Evolutionary conservation across 2,888 invertebrate genomes (phyloP).

Genomic region (Xestia ashworthii): DNA sequence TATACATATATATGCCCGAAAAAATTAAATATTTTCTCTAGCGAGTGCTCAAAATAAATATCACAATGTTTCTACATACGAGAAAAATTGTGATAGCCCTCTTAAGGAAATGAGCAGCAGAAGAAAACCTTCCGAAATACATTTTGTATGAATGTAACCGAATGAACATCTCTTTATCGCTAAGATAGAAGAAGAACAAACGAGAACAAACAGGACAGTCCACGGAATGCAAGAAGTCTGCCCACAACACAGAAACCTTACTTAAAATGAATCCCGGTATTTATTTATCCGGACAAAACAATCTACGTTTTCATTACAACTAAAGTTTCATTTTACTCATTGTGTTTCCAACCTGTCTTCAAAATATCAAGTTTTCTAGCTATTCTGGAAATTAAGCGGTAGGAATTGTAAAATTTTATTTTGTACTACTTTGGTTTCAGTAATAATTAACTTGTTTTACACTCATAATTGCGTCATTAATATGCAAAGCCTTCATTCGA

Average conservation of each 20-base stretch:
- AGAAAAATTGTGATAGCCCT: constrained; percentile 8
- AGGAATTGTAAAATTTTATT: no score
- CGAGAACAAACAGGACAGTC: constrained; percentile 30
- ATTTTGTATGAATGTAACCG: constrained; percentile 1
- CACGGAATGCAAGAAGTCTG: constrained; percentile 16
- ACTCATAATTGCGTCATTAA: not conserved
- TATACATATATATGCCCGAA: no score
- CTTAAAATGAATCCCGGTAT: constrained; percentile 55
- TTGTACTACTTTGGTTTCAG: not conserved
- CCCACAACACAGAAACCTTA: constrained; percentile 42
- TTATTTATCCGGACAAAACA: constrained; percentile 50
- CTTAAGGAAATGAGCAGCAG: not conserved
- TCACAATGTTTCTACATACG: no score
- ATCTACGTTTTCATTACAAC: constrained; percentile 50
- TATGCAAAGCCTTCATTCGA: not conserved
- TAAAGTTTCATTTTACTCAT: constrained; percentile 52
- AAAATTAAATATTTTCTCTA: no score
- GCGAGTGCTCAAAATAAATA: no score
- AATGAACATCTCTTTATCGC: constrained; percentile 22
- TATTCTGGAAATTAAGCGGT: not conserved
- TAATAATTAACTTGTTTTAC: not conserved
- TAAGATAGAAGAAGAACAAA: constrained; percentile 4
- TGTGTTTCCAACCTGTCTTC: constrained; percentile 39
- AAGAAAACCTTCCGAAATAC: not conserved
- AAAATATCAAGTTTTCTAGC: not conserved